These are phyloP conservation scores for Strigamia crassipes DNA, from an alignment of 2,888 invertebrate genomes.

Conservation along the genomic window DNA sequence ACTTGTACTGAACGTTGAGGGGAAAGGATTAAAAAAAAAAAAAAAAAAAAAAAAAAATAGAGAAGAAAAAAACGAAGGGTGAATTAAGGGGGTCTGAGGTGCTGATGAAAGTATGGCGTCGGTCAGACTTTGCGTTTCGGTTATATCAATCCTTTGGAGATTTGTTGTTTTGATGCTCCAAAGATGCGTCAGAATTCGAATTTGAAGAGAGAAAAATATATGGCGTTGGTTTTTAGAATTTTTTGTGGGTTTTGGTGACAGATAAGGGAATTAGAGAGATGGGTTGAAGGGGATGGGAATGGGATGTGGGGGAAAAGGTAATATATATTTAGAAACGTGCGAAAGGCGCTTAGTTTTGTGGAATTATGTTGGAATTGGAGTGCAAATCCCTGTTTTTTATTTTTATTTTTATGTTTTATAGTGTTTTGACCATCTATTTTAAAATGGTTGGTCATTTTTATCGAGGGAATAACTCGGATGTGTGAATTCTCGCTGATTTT, in stretches of 20 bases:
- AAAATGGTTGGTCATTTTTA: no score
- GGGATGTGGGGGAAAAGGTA: neutral
- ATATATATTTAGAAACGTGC: neutral
- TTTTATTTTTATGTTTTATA: neutral
- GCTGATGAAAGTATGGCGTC: neutral
- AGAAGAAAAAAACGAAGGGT: neutral
- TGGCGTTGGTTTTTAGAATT: neutral
- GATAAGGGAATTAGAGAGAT: neutral
- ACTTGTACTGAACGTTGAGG: conserved; percentile 30
- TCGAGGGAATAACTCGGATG: no score
- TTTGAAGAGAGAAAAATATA: neutral
- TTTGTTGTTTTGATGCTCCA: neutral
- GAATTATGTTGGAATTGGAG: neutral
- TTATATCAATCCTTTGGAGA: neutral
- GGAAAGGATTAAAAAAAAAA: conserved; percentile 42
- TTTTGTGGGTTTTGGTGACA: neutral
- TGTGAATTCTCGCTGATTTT: no score
- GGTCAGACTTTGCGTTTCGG: neutral
- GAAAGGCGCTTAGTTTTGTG: neutral
- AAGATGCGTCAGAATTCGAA: neutral
- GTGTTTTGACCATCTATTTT: neutral
- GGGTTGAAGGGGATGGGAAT: neutral
- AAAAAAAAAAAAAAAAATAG: neutral
- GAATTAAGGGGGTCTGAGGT: conserved; percentile 15
- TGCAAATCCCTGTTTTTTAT: neutral